Evolutionary conservation across 2,797 vertebrate genomes (phyloP).

Genomic region (Neosalanx taihuensis): DNA sequence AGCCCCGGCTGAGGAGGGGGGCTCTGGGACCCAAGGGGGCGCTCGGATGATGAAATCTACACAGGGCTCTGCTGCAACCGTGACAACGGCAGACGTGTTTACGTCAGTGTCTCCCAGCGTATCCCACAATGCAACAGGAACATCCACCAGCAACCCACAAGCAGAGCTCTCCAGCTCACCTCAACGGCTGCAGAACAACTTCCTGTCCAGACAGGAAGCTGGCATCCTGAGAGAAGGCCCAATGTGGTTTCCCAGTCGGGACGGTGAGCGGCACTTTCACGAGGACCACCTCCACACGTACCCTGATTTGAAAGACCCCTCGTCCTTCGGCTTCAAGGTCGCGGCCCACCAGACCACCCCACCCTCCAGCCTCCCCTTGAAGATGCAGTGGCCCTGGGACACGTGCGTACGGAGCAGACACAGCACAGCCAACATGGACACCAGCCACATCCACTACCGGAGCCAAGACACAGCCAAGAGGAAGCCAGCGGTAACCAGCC

Average conservation of each 20-base stretch:
- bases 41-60: slow-evolving; percentile 43
- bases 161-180: slow-evolving; percentile 12
- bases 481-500: slow-evolving; percentile 77
- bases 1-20: slow-evolving; percentile 35
- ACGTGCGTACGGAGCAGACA: slow-evolving; percentile 43
- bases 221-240: slow-evolving; percentile 44
- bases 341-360: slow-evolving; percentile 51
- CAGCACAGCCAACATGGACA: slow-evolving; percentile 56
- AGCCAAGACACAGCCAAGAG: slow-evolving; percentile 71
- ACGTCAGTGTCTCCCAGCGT: slow-evolving; percentile 15
- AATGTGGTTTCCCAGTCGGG: slow-evolving; percentile 42
- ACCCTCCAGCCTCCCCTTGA: slow-evolving; percentile 66
- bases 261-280: slow-evolving; percentile 32
- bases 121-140: slow-evolving; percentile 36
- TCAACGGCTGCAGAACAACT: slow-evolving; percentile 40
- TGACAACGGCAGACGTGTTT: slow-evolving; percentile 36
- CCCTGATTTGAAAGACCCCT: slow-evolving; percentile 49
- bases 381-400: slow-evolving; percentile 70
- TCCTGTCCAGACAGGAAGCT: slow-evolving; percentile 41
- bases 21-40: slow-evolving; percentile 33
- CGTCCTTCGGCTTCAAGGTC: slow-evolving; percentile 41
- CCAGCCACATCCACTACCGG: slow-evolving; percentile 71
- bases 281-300: slow-evolving; percentile 51
- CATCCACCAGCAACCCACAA: slow-evolving; percentile 16
- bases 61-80: slow-evolving; percentile 40